phyloP scores from a whole-genome alignment of 2,888 invertebrate species.

The Oegoconia quadripuncta region DNA sequence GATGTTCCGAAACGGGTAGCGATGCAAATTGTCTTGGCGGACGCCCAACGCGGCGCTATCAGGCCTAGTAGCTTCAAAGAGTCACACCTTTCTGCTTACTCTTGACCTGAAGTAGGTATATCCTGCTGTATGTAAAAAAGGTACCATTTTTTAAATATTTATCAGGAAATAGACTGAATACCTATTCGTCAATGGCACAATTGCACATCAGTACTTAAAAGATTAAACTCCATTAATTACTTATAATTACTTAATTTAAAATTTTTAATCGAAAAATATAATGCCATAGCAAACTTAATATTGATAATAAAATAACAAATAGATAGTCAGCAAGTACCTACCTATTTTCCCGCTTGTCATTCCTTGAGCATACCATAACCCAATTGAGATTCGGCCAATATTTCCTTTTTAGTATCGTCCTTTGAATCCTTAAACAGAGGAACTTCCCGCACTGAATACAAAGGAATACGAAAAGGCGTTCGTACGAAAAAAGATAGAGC shows the following conservation, averaged over 20 bases:
- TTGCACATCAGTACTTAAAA: no score
- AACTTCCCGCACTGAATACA: conserved; percentile 66
- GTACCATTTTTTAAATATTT: not conserved
- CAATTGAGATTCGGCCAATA: conserved; percentile 51
- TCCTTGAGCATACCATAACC: conserved; percentile 25
- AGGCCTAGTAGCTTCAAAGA: conserved; percentile 47
- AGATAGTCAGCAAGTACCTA: not conserved
- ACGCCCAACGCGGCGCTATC: conserved; percentile 75
- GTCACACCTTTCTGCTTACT: conserved; percentile 54
- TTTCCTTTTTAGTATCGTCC: conserved; percentile 72
- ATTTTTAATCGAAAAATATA: no score
- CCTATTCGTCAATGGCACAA: no score
- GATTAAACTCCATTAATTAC: no score
- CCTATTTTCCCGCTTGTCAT: not conserved
- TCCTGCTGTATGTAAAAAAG: conserved; percentile 5
- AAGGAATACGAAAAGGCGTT: conserved; percentile 50
- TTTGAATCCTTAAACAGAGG: conserved; percentile 73
- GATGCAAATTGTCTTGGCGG: conserved; percentile 79
- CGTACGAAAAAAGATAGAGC: conserved; percentile 48
- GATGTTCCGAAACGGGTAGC: conserved; percentile 78
- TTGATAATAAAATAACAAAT: no score
- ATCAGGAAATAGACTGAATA: no score
- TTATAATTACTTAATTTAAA: no score
- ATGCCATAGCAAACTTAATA: no score
- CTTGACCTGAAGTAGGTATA: conserved; percentile 37